Conservation (phyloP, 2,797 vertebrate species). For the Onychomys leucogaster region DNA sequence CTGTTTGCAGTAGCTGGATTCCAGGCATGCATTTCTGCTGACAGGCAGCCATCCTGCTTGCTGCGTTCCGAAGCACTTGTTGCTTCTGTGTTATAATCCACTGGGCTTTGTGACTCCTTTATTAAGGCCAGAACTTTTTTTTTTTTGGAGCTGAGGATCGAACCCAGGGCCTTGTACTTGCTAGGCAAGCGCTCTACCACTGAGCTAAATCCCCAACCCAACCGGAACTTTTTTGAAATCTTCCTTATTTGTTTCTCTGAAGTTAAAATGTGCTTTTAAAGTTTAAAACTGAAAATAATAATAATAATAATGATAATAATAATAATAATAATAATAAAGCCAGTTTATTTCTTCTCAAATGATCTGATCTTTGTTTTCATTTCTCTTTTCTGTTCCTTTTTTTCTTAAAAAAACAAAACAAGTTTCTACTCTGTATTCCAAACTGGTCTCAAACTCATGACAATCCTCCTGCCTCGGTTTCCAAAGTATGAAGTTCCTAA, state of each 20-base stretch:
- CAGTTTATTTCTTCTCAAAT: conserved; percentile 2
- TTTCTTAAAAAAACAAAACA: not conserved
- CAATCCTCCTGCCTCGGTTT: not conserved
- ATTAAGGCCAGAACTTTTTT: conserved; percentile 9
- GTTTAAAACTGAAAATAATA: not conserved
- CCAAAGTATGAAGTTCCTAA: not conserved
- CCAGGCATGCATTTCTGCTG: conserved; percentile 6
- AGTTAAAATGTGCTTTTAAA: conserved; percentile 23
- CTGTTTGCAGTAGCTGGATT: not conserved
- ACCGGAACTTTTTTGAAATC: not conserved
- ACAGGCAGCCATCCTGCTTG: not conserved
- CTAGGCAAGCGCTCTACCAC: no score
- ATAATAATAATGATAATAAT: no score
- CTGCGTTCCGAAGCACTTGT: conserved; percentile 36
- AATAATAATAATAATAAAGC: no score
- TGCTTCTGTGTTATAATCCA: not conserved
- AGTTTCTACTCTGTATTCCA: not conserved
- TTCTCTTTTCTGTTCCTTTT: not conserved
- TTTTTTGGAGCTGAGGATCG: no score
- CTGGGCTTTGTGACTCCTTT: conserved; percentile 23
- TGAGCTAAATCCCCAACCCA: no score
- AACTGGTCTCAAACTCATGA: not conserved
- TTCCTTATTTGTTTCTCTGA: not conserved
- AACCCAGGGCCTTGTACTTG: no score
- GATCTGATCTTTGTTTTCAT: not conserved